Base-by-base conservation (phyloP, 2,888 invertebrate genomes). In the Cephus runcator region DNA sequence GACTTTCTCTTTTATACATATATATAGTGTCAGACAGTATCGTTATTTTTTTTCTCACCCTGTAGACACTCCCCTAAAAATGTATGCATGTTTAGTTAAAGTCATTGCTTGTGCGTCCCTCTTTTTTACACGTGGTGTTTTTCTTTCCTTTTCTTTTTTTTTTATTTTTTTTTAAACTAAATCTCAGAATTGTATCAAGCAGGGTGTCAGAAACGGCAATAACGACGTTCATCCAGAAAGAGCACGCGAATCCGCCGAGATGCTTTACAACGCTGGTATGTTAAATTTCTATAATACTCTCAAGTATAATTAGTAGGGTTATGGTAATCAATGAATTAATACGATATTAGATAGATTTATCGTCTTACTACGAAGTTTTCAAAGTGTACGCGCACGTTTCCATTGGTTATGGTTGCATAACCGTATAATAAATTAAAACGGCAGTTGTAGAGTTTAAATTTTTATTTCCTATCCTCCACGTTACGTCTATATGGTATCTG, bases 171-270 rank as follows among this genome's bases (percentile, higher is more conserved):
- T 31, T 30, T 40, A 31, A 31, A 69, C 69, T 71, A 69, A 71
- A n/a, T 31, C 69, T 40, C 30, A 68, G 73, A 69, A 79, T 34
- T 77, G 35, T 77, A 75, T 69, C 33, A 86, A 80, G 4, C 91
- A 93, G 91, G 94, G 95, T 3, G 94, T 95, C 35, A 93, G 96
- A 1, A 94, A 94, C 85, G 94, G 94, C 83, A 93, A 95, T 86
- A 92, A 93, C 73, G 92, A 92, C 9, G 93, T 94, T 36, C 95
- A 96, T 91, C 88, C 92, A 0, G 93, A 90, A 35, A 93, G 94
- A 87, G 97, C 97, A n/a, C 93, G 94, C 34, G 94, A 95, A 84
- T 94, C 95, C 86, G 97, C 96, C 12, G 94, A 95, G 90, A 93
- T 93, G 85, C 92, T 96, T 76, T 94, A 93, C 92, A 93, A 94